Percentiles rank a stretch among this genome's conserved stretches.
Evolutionary conservation across 2,888 invertebrate species (phyloP).

Genomic region (Drosophila pegasa): DNA sequence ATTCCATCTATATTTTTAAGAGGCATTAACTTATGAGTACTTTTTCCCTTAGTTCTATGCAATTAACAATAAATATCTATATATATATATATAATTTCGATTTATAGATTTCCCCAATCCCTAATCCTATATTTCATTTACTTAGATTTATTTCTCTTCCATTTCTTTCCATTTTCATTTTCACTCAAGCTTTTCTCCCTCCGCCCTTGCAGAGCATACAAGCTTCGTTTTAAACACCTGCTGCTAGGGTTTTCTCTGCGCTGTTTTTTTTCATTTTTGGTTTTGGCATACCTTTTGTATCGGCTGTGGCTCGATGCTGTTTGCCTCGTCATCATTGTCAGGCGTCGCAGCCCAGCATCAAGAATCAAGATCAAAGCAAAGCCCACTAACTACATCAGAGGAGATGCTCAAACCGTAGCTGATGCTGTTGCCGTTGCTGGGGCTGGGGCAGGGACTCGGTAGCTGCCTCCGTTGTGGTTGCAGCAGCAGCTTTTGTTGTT

Average conservation of each 20-base stretch:
- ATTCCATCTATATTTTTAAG: too few species aligned
- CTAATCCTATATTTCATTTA: too few species aligned
- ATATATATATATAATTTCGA: too few species aligned
- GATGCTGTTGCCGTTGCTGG: constrained; percentile 18
- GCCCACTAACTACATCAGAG: constrained; percentile 75
- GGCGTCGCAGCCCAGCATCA: constrained; percentile 74
- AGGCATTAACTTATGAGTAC: too few species aligned
- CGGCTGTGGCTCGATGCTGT: constrained; percentile 38
- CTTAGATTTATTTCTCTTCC: background rate
- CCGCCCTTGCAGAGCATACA: constrained; percentile 28
- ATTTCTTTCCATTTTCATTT: background rate
- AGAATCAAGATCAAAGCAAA: constrained; percentile 80
- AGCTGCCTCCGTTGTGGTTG: constrained; percentile 67
- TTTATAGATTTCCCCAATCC: too few species aligned
- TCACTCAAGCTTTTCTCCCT: background rate
- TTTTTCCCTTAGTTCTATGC: too few species aligned
- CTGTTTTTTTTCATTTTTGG: constrained; percentile 25
- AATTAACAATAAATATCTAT: too few species aligned
- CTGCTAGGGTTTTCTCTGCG: constrained; percentile 5
- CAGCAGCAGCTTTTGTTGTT: constrained; percentile 31
- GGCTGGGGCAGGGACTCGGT: constrained; percentile 32
- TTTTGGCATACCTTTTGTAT: constrained; percentile 72
- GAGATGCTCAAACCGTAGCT: constrained; percentile 29
- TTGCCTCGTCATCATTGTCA: constrained; percentile 79
- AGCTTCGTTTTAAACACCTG: background rate